phyloP scores from a whole-genome alignment of 1,140 invertebrate species.

The Caenorhabditis briggsae region DNA sequence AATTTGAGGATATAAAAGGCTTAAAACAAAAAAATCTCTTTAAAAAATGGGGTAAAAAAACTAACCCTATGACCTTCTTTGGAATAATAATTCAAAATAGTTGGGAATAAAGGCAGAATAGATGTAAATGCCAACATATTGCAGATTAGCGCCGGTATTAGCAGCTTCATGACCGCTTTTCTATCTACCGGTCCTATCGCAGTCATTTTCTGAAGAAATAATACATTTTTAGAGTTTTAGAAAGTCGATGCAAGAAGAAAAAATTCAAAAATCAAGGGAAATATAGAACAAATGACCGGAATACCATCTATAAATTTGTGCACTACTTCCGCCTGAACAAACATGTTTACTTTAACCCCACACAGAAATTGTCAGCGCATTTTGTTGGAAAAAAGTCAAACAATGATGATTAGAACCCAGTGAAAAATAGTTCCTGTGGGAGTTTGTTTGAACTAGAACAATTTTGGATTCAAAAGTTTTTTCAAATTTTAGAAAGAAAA shows the following conservation, averaged over 20 bases:
- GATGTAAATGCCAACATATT: constrained; percentile 76
- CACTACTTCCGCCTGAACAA: constrained; percentile 37
- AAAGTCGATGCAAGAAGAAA: too few species aligned
- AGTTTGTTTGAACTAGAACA: constrained; percentile 4
- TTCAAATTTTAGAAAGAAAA: too few species aligned
- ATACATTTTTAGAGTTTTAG: too few species aligned
- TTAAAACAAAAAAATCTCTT: not conserved
- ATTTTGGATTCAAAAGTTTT: too few species aligned
- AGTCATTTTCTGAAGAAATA: constrained; percentile 58
- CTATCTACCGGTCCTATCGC: not conserved
- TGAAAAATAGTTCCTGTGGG: constrained; percentile 21
- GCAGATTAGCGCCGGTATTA: constrained; percentile 70
- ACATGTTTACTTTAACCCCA: constrained; percentile 29
- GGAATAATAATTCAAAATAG: constrained; percentile 72
- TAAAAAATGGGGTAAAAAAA: not conserved
- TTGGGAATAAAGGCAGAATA: constrained; percentile 76
- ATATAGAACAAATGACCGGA: constrained; percentile 21
- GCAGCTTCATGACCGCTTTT: constrained; percentile 61
- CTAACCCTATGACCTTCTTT: constrained; percentile 61
- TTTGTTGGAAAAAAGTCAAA: not conserved
- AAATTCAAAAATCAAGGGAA: not conserved
- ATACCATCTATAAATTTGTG: constrained; percentile 5
- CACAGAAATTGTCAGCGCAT: not conserved
- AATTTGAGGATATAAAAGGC: not conserved
- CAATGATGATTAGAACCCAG: constrained; percentile 17